Percentiles rank a stretch among this genome's conserved stretches.
phyloP scores from a whole-genome alignment of 2,888 invertebrate species.

The Thymelicus sylvestris region DNA sequence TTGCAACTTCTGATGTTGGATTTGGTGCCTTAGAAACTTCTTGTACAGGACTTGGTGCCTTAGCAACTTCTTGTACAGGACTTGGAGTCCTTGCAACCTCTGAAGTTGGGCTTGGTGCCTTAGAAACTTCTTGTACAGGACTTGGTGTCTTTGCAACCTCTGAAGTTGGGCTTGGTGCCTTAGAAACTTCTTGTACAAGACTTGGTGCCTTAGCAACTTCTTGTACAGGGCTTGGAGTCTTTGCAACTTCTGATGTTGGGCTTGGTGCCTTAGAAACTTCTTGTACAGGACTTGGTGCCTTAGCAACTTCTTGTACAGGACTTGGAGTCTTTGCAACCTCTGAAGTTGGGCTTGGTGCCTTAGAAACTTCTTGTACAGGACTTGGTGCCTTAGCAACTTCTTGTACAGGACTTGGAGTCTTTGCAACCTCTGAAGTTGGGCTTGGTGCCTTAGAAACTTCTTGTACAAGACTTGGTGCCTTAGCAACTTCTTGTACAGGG shows the following conservation, averaged over 20 bases:
- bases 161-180: constrained; percentile 12
- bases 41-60: too few species aligned
- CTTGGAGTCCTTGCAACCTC: too few species aligned
- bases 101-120: background rate
- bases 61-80: too few species aligned
- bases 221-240: constrained; percentile 33
- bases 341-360: too few species aligned
- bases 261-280: background rate
- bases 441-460: background rate
- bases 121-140: background rate
- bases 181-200: background rate
- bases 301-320: background rate
- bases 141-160: background rate
- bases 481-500: background rate
- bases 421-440: background rate
- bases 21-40: background rate
- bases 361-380: too few species aligned
- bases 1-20: background rate
- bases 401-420: constrained; percentile 11
- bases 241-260: constrained; percentile 26
- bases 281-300: background rate
- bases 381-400: background rate
- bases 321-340: background rate
- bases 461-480: background rate
- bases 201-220: background rate